A percentile compares a stretch with the other conserved stretches of the same genome.
phyloP scores from a whole-genome alignment of 2,888 invertebrate species.

The Cheilosia grossa region DNA sequence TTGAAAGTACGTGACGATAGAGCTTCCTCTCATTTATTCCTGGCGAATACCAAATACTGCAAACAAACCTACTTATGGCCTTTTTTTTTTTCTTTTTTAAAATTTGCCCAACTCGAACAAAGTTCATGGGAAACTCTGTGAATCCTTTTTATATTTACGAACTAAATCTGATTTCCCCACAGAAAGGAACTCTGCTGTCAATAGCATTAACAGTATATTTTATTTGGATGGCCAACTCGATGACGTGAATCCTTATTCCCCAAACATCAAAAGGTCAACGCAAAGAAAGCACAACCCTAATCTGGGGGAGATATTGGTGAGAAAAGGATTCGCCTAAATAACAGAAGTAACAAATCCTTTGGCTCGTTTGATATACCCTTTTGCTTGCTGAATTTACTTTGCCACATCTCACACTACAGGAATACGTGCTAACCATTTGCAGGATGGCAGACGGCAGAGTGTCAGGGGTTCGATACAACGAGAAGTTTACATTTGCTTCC shows the following conservation, averaged over 20 bases:
- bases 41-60: background rate
- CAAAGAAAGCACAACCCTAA: conserved; percentile 17
- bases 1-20: conserved; percentile 5
- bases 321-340: conserved; percentile 8
- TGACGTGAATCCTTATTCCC: conserved; percentile 43
- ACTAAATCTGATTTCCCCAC: conserved; percentile 8
- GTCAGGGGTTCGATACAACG: too few species aligned
- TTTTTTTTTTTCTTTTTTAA: background rate
- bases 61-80: background rate
- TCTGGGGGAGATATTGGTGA: conserved; percentile 27
- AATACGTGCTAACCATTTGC: background rate
- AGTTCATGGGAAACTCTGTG: background rate
- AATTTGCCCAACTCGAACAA: background rate
- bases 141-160: conserved; percentile 10
- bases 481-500: too few species aligned
- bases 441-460: background rate
- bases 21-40: conserved; percentile 14
- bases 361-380: conserved; percentile 15
- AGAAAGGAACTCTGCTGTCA: conserved; percentile 19
- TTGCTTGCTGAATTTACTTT: background rate
- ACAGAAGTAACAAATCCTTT: conserved; percentile 12
- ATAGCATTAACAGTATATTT: conserved; percentile 14
- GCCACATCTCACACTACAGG: background rate
- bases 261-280: conserved; percentile 38
- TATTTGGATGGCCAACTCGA: conserved; percentile 5